Conservation (phyloP, 1,140 invertebrate genomes). For the Riptortus pedestris region DNA sequence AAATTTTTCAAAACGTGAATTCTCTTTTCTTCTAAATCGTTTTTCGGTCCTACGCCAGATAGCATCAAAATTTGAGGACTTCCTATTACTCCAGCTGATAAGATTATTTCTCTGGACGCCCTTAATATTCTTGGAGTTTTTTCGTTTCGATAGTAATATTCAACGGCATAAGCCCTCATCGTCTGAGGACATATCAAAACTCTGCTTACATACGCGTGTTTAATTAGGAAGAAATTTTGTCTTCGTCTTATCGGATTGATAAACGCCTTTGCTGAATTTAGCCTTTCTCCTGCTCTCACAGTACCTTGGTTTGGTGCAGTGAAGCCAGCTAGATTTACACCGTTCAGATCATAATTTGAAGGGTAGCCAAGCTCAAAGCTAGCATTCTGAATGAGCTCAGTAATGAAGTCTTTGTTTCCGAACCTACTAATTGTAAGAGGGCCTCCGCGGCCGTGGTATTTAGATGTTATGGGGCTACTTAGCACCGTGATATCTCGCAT, state of each 20-base stretch:
- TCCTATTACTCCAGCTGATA: constrained; percentile 36
- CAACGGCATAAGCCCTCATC: constrained; percentile 57
- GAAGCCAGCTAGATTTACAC: neutral
- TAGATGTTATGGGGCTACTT: constrained; percentile 39
- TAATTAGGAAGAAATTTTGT: constrained; percentile 53
- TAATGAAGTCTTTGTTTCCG: constrained; percentile 25
- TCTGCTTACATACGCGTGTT: constrained; percentile 45
- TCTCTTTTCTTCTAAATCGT: constrained; percentile 35
- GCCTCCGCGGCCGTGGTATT: constrained; percentile 39
- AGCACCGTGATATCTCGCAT: constrained; percentile 37
- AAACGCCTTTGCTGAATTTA: constrained; percentile 45
- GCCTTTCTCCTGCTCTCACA: constrained; percentile 21
- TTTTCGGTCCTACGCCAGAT: constrained; percentile 42
- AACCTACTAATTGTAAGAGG: constrained; percentile 48
- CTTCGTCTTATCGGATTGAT: constrained; percentile 51
- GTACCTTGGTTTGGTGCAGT: constrained; percentile 39
- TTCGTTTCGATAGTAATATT: constrained; percentile 51
- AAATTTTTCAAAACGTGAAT: constrained; percentile 30
- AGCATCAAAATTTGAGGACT: constrained; percentile 41
- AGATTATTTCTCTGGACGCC: constrained; percentile 56
- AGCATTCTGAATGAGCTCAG: constrained; percentile 42
- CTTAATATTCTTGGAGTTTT: constrained; percentile 44
- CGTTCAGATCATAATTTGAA: constrained; percentile 15
- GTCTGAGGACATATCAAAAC: constrained; percentile 39
- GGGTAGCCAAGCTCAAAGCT: constrained; percentile 29